phyloP scores from a whole-genome alignment of 1,140 invertebrate species.

The Meteorus sp. region DNA sequence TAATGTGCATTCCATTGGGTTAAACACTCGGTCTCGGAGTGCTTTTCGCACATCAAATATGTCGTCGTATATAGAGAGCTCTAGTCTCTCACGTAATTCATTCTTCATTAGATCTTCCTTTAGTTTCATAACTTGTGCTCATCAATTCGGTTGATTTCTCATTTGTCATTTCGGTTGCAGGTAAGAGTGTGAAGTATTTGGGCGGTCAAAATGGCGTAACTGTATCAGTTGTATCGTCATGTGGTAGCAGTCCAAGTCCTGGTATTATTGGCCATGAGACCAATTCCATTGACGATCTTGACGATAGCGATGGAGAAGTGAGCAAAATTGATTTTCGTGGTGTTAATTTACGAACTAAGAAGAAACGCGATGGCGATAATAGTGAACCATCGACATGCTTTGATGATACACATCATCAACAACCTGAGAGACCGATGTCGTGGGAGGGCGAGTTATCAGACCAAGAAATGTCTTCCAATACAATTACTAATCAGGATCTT shows the following conservation, averaged over 20 bases:
- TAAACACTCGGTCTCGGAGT: not conserved
- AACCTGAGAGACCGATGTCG: slow-evolving; percentile 78
- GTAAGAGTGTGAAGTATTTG: slow-evolving; percentile 55
- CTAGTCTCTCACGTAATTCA: not conserved
- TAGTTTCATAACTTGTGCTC: too few species aligned
- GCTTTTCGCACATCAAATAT: slow-evolving; percentile 13
- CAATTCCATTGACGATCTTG: slow-evolving; percentile 52
- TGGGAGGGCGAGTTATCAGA: slow-evolving; percentile 90
- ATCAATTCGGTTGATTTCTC: too few species aligned
- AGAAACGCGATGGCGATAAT: slow-evolving; percentile 53
- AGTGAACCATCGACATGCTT: slow-evolving; percentile 35
- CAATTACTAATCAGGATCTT: slow-evolving; percentile 57
- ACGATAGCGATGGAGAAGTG: slow-evolving; percentile 62
- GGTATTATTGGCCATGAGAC: slow-evolving; percentile 33
- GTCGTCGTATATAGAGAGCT: too few species aligned
- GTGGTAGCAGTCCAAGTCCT: slow-evolving; percentile 34
- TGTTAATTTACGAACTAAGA: slow-evolving; percentile 62
- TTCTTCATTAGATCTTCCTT: not conserved
- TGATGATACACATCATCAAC: slow-evolving; percentile 47
- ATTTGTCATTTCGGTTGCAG: slow-evolving; percentile 30
- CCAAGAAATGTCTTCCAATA: slow-evolving; percentile 64
- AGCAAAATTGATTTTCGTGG: slow-evolving; percentile 63
- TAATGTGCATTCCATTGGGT: slow-evolving; percentile 10
- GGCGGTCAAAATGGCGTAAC: slow-evolving; percentile 56
- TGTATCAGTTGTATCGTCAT: slow-evolving; percentile 55